A percentile compares a stretch with the other conserved stretches of the same genome.
phyloP scores from a whole-genome alignment of 2,888 invertebrate species.

The Nemotelus nigrinus region DNA sequence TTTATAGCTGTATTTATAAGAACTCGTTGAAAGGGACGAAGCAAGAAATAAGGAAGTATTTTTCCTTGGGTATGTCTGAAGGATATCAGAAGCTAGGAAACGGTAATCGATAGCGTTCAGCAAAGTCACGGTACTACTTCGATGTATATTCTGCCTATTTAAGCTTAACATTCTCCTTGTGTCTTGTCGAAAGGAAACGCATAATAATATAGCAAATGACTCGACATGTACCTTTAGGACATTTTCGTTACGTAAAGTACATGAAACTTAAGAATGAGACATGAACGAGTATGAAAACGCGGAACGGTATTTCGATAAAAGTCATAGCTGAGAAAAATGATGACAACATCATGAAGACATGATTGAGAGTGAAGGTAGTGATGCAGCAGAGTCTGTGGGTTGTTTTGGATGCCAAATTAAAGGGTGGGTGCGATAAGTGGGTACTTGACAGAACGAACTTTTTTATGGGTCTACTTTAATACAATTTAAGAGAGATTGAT shows the following conservation, averaged over 20 bases:
- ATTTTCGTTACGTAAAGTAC: background rate
- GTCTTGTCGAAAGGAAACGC: slow-evolving; percentile 20
- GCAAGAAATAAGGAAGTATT: slow-evolving; percentile 2
- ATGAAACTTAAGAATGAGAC: background rate
- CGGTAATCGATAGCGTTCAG: slow-evolving; percentile 10
- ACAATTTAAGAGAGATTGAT: too few relatives aligned
- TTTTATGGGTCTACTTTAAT: too few relatives aligned
- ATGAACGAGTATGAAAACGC: background rate
- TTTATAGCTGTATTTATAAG: too few relatives aligned
- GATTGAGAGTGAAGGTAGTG: too few relatives aligned
- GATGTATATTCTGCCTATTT: background rate
- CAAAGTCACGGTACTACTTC: slow-evolving; percentile 15
- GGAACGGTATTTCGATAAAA: background rate
- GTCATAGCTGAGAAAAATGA: slow-evolving; percentile 4
- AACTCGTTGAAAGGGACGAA: background rate
- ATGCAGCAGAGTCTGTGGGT: too few relatives aligned
- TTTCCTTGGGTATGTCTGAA: background rate
- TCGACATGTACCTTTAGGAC: slow-evolving; percentile 27
- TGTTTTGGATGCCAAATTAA: too few relatives aligned
- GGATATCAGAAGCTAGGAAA: background rate
- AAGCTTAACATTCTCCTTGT: background rate
- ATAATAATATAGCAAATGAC: slow-evolving; percentile 39
- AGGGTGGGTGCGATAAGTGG: too few relatives aligned
- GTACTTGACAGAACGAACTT: too few relatives aligned
- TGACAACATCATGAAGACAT: background rate